Conservation (phyloP, 2,888 invertebrate species). For the Luffia ferchaultella region DNA sequence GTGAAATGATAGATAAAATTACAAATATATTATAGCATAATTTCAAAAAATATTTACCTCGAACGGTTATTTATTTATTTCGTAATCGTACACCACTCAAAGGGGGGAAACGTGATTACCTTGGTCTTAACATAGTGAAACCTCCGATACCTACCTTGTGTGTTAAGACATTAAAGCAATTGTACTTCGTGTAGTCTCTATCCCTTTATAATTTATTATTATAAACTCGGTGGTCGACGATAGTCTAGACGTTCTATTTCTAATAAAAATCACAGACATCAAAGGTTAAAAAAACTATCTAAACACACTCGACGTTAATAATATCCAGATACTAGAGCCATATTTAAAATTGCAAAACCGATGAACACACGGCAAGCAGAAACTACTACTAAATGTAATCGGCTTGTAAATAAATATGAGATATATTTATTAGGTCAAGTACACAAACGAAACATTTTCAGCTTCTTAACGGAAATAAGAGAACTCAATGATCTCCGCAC, state of each 20-base stretch:
- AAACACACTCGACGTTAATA: neutral
- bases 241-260: neutral
- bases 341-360: neutral
- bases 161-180: no score
- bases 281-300: neutral
- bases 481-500: neutral
- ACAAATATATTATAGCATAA: no score
- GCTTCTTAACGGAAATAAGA: neutral
- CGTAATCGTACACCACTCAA: no score
- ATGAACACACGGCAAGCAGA: neutral
- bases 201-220: no score
- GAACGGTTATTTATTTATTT: no score
- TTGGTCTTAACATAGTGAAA: no score
- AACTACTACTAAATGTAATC: neutral
- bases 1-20: no score
- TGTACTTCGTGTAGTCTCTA: no score
- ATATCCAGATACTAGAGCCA: neutral
- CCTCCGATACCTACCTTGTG: no score
- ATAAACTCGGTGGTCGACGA: no score
- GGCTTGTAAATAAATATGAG: neutral
- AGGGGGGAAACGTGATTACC: no score
- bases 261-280: neutral
- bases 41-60: no score
- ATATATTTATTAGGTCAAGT: neutral
- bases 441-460: neutral